Evolutionary conservation across 2,797 vertebrate genomes (phyloP).

Genomic region (Picus viridis): DNA sequence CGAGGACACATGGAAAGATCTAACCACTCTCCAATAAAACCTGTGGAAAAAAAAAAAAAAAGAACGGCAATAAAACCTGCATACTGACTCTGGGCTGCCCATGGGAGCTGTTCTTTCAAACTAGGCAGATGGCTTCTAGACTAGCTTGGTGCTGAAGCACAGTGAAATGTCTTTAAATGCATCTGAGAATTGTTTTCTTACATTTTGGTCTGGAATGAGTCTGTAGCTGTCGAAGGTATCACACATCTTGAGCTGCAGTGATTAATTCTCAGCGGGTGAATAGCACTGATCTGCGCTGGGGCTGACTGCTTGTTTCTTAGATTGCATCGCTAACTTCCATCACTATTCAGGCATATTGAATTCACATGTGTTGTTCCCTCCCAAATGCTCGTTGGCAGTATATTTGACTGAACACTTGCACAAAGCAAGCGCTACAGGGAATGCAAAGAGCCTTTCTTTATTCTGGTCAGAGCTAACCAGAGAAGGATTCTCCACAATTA

Average conservation of each 20-base stretch:
- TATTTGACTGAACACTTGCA: slow-evolving; percentile 6
- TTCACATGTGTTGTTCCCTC: neutral
- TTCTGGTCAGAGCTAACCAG: slow-evolving; percentile 5
- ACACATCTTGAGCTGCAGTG: neutral
- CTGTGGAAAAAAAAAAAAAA: neutral
- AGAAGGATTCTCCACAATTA: neutral
- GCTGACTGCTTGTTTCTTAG: neutral
- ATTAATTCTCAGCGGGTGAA: neutral
- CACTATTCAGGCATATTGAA: neutral
- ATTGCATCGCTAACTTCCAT: neutral
- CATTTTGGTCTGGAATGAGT: neutral
- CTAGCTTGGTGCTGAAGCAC: neutral
- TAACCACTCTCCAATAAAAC: neutral
- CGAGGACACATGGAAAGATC: neutral
- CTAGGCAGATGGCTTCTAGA: neutral
- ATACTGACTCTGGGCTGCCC: neutral
- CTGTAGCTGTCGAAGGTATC: neutral
- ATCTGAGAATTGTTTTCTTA: neutral
- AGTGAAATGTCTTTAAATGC: neutral
- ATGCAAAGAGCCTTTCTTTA: slow-evolving; percentile 6
- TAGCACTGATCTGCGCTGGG: neutral
- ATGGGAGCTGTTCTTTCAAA: neutral
- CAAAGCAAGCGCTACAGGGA: neutral
- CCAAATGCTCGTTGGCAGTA: neutral
- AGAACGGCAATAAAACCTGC: neutral